Evolutionary conservation across 2,888 invertebrate species (phyloP), one percentile per base, ranked within the genome.

Genomic region (Morpho helenor): DNA sequence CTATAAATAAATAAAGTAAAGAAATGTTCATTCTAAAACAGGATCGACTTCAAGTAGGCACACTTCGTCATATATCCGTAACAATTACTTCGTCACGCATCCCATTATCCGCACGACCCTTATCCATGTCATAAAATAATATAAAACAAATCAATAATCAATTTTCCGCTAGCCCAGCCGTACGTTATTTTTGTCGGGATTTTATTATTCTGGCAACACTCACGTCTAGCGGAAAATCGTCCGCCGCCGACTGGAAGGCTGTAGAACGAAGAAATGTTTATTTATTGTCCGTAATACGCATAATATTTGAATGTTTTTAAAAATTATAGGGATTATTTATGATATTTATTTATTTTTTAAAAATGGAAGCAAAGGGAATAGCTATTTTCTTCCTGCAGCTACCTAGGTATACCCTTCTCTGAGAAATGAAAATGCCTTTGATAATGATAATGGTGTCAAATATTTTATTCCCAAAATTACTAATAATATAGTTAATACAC

Each of bases 81-180:
- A 66, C 72, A 75, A 79, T 76, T 73, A 72, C 68, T 78, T 72
- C 71, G 77, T 79, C 75, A 75, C 75, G 72, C 76, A 71, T 71
- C 75, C 70, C 61, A 70, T 75, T 74, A 75, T 72, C 71, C 69
- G 31, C 22, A n/a, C 66, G 64, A 69, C 71, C 71, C 69, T 67
- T 66, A 68, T 65, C 67, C 68, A 59, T 65, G 66, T 64, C 67
- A 66, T 61, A 67, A 68, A 67, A 66, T 70, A 74, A 74, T 71
- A 75, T 76, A 76, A 78, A 75, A 81, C 80, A 85, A 87, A 88
- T 87, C 86, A 82, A 87, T 85, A 87, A 84, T 84, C 87, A 87
- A 88, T 87, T 89, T 88, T 79, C 83, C 84, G 87, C 84, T 80
- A 79, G 73, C 79, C 76, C 74, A 73, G 75, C 74, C 81, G 75